phyloP scores from a whole-genome alignment of 2,113 vertebrate species.

The Pardalotus punctatus region DNA sequence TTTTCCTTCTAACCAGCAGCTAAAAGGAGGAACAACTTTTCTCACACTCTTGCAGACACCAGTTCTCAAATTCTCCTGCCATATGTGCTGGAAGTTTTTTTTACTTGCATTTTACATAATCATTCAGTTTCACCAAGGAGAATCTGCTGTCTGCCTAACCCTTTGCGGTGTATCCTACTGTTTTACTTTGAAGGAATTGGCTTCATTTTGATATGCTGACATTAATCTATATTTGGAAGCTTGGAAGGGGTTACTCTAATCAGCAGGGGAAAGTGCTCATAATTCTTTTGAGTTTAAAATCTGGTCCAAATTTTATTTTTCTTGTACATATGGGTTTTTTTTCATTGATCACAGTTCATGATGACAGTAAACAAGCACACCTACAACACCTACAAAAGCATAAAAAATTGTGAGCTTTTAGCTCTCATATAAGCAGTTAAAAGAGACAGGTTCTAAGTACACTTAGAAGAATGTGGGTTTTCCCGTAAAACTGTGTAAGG shows the following conservation, averaged over 20 bases:
- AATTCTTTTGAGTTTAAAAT: neutral
- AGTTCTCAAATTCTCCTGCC: neutral
- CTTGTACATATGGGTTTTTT: fast-evolving
- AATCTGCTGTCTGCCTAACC: slow-evolving; percentile 10
- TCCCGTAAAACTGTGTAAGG: neutral
- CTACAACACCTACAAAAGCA: neutral
- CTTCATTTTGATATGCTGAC: neutral
- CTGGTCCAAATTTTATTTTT: neutral
- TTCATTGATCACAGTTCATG: neutral
- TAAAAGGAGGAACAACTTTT: neutral
- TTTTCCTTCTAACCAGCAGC: neutral
- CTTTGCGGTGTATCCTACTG: neutral
- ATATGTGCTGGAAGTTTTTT: slow-evolving; percentile 30
- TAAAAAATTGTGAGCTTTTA: neutral
- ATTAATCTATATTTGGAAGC: neutral
- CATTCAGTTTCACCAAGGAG: neutral
- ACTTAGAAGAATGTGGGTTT: neutral
- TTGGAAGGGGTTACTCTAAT: neutral
- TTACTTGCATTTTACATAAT: slow-evolving; percentile 32
- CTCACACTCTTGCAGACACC: neutral
- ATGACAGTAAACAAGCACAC: neutral
- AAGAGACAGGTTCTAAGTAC: neutral
- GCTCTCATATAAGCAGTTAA: neutral
- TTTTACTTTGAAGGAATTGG: neutral
- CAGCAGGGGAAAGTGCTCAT: neutral